These are phyloP conservation scores for Steatocranus sp. DNA, from an alignment of 2,797 vertebrate species.

Conservation along the genomic window DNA sequence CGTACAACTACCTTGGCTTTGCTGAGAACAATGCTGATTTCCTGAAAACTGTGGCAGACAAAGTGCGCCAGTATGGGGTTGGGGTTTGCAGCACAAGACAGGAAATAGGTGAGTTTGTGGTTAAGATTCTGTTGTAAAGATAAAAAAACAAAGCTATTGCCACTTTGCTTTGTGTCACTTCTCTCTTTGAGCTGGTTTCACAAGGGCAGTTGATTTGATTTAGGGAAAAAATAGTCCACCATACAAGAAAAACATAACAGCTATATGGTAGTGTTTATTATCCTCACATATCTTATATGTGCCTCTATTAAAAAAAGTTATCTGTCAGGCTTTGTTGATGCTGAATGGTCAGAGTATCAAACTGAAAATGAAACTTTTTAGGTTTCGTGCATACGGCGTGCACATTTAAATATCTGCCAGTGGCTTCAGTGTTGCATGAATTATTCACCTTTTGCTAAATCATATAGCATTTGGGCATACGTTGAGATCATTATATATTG, in stretches of 20 bases:
- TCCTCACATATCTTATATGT: background rate
- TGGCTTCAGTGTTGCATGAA: slow-evolving; percentile 50
- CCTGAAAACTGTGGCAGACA: slow-evolving; percentile 82
- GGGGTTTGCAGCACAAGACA: slow-evolving; percentile 88
- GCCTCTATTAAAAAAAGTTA: background rate
- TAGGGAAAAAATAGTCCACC: background rate
- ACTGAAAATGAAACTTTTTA: slow-evolving; percentile 44
- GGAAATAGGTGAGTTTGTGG: slow-evolving; percentile 86
- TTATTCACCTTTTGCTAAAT: slow-evolving; percentile 71
- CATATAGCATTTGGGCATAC: slow-evolving; percentile 55
- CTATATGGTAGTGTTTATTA: background rate
- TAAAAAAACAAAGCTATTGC: background rate
- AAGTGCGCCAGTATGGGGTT: slow-evolving; percentile 75
- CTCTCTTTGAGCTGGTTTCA: background rate
- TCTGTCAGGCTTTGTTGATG: background rate
- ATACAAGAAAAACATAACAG: background rate
- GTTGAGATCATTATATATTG: slow-evolving; percentile 51
- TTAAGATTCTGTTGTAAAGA: background rate
- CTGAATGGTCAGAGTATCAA: slow-evolving; percentile 4
- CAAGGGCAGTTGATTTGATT: background rate
- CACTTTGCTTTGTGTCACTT: background rate
- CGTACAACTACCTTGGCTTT: slow-evolving; percentile 96
- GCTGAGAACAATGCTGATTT: slow-evolving; percentile 83
- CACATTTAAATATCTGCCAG: slow-evolving; percentile 65
- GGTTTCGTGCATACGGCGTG: slow-evolving; percentile 32